Percentiles rank a stretch among this genome's conserved stretches.
phyloP scores from a whole-genome alignment of 2,888 invertebrate species.

The Anthophora plumipes region DNA sequence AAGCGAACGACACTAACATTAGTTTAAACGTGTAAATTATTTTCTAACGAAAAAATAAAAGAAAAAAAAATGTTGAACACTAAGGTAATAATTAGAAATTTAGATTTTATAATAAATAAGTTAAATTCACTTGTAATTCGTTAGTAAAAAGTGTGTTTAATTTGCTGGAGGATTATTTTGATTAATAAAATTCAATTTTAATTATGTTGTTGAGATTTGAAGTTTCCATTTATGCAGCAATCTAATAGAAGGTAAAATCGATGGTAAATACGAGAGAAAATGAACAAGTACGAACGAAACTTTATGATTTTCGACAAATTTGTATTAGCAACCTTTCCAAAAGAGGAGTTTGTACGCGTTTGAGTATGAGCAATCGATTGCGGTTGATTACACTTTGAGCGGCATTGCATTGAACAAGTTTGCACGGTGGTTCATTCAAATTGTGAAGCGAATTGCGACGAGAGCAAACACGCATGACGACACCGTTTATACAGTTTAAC shows the following conservation, averaged over 20 bases:
- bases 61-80: too few species aligned
- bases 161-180: too few species aligned
- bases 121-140: too few species aligned
- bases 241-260: not conserved
- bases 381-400: not conserved
- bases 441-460: constrained; percentile 4
- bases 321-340: not conserved
- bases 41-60: too few species aligned
- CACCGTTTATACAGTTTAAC: constrained; percentile 5
- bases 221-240: too few species aligned
- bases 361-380: not conserved
- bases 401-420: not conserved
- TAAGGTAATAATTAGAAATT: too few species aligned
- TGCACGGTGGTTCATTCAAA: constrained; percentile 12
- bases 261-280: not conserved
- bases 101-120: too few species aligned
- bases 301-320: not conserved
- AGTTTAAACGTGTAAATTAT: too few species aligned
- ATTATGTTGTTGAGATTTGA: too few species aligned
- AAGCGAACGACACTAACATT: too few species aligned
- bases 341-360: not conserved
- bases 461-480: constrained; percentile 10
- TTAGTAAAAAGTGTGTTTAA: too few species aligned
- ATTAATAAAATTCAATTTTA: too few species aligned
- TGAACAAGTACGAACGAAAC: not conserved